Base-by-base conservation (phyloP, 2,113 vertebrate genomes). In the Leptobrachium leishanense region DNA sequence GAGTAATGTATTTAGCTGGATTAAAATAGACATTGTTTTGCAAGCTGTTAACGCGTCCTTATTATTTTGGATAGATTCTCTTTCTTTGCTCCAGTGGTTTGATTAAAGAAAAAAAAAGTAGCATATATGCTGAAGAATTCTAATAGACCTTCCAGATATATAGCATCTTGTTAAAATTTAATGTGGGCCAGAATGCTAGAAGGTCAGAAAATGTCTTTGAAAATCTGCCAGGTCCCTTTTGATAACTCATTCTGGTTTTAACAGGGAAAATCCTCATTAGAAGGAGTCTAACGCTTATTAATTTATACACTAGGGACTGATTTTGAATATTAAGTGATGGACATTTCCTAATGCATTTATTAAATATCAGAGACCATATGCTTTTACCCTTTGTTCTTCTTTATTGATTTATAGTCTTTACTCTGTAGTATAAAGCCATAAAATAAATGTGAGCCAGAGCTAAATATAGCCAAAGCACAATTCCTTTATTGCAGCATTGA, bases 121-220 rank as follows among this genome's bases (percentile, higher is more conserved):
- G 83, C 85, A 87, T 85, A 87, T 83, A 85, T 82, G 81, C 85
- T 86, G 85, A 84, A 6, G 65, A 77, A 88, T 88, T 89, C 84
- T 87, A 91, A 88, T 87, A 87, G 87, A 85, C 82, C 79, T 87
- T 87, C 43, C 54, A 90, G 86, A 91, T 91, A 91, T 85, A 90
- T 82, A 85, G 83, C 77, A 87, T 85, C 87, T 88, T 88, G 85
- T 92, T 92, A 93, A 93, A 91, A 90, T 91, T 93, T 92, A 87
- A 92, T 92, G 83, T 84, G 69, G 76, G 69, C 83, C 85, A 84
- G 84, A 90, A 88, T 90, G 88, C 84, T 86, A 88, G 88, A 93
- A 93, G 91, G 90, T 92, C 92, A 93, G 89, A 91, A 92, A 92
- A 92, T 93, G 89, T 83, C 88, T 93, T 92, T 92, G 92, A 92